A percentile compares a stretch with the other conserved stretches of the same genome.
Conservation (phyloP, 2,113 vertebrate genomes). For the Gorsachius goisagi region DNA sequence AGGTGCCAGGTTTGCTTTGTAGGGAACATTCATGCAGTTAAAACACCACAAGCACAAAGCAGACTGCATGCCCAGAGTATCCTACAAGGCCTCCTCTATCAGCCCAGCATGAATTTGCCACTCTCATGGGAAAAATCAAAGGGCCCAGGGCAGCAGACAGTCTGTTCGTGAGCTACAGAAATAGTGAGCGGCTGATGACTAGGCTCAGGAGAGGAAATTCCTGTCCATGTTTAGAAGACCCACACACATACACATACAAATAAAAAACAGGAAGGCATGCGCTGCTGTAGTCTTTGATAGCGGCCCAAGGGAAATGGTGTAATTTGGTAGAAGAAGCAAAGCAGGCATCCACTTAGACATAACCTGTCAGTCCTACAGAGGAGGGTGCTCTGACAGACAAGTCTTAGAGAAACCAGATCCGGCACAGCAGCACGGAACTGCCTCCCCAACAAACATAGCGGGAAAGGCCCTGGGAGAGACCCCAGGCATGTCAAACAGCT, state of each 20-base stretch:
- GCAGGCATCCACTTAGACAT: neutral
- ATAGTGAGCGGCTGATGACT: slow-evolving; percentile 40
- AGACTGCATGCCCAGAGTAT: neutral
- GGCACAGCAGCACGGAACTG: neutral
- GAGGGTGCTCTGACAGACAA: neutral
- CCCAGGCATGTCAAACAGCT: neutral
- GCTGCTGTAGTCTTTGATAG: slow-evolving; percentile 11
- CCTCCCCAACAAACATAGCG: neutral
- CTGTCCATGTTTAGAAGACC: slow-evolving; percentile 6
- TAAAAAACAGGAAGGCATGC: slow-evolving; percentile 48
- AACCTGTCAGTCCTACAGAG: neutral
- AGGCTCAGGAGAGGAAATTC: slow-evolving; percentile 58
- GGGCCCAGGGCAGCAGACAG: slow-evolving; percentile 2
- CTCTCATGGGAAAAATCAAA: slow-evolving; percentile 36
- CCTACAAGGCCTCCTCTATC: neutral
- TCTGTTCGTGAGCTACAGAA: slow-evolving; percentile 28
- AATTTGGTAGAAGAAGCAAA: slow-evolving; percentile 1
- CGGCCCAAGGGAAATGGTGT: neutral
- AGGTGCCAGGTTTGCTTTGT: neutral
- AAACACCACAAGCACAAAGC: neutral
- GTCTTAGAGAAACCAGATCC: neutral
- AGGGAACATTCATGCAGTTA: neutral
- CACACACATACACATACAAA: slow-evolving; percentile 34
- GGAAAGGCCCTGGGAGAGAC: neutral
- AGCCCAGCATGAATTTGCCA: neutral